Evolutionary conservation across 2,888 invertebrate species (phyloP).

Genomic region (Erebia palarica): DNA sequence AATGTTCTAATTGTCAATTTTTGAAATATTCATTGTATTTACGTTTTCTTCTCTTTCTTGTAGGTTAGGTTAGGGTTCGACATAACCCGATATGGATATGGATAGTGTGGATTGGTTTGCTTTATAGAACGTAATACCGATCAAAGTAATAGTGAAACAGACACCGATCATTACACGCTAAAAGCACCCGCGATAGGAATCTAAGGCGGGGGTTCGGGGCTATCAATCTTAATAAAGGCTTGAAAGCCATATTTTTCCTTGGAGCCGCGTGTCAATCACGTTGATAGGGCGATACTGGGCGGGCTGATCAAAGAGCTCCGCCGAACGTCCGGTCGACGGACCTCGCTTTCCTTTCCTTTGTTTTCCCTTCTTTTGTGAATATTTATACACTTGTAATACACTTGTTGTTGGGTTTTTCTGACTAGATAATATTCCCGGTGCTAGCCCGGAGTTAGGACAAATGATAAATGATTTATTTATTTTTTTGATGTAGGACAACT

Average conservation of each 20-base stretch:
- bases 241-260: conserved; percentile 73
- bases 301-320: conserved; percentile 35
- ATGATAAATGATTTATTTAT: no score
- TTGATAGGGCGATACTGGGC: conserved; percentile 51
- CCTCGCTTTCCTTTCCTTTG: conserved; percentile 48
- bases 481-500: no score
- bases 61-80: no score
- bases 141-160: conserved; percentile 25
- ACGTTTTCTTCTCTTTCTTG: no score
- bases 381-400: conserved; percentile 50
- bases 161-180: conserved; percentile 37
- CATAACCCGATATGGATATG: no score
- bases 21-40: no score
- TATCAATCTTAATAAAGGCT: conserved; percentile 76
- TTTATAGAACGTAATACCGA: neutral
- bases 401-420: no score
- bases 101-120: neutral
- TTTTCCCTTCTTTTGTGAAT: conserved; percentile 61
- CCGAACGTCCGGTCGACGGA: conserved; percentile 51
- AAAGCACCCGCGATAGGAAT: conserved; percentile 40
- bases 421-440: no score
- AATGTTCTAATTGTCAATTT: no score
- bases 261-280: conserved; percentile 65
- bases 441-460: no score
- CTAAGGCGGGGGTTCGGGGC: conserved; percentile 40